Conservation (phyloP, 2,113 vertebrate genomes). For the Synchiropus splendidus region DNA sequence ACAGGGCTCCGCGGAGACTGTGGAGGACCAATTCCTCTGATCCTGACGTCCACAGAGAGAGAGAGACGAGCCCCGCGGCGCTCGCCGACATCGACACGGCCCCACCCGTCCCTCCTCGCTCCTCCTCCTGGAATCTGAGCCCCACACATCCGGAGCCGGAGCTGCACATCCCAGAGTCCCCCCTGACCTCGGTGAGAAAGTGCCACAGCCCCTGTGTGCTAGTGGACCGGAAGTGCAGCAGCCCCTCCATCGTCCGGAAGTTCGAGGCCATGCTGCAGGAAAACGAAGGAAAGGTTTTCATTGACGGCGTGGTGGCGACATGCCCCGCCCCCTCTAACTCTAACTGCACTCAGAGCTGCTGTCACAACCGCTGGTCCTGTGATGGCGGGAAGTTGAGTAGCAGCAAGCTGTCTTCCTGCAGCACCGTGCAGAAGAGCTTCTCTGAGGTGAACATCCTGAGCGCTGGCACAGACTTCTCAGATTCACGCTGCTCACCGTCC, state of each 20-base stretch:
- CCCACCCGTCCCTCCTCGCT: constrained; percentile 79
- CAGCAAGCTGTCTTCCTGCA: constrained; percentile 54
- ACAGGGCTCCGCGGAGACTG: constrained; percentile 8
- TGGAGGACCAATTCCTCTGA: constrained; percentile 33
- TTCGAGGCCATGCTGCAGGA: constrained; percentile 59
- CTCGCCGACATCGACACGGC: constrained; percentile 51
- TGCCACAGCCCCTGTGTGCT: constrained; percentile 47
- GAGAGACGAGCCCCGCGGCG: constrained; percentile 23
- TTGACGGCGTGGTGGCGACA: constrained; percentile 40
- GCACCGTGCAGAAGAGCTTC: constrained; percentile 71
- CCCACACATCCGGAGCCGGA: constrained; percentile 58
- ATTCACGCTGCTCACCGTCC: constrained; percentile 19
- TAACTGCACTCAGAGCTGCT: constrained; percentile 63
- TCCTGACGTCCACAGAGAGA: constrained; percentile 21
- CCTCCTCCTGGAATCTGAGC: constrained; percentile 79
- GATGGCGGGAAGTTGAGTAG: constrained; percentile 62
- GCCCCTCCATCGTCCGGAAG: constrained; percentile 60
- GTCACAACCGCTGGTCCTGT: constrained; percentile 72
- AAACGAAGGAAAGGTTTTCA: constrained; percentile 66
- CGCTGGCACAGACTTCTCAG: constrained; percentile 40
- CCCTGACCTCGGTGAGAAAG: constrained; percentile 36
- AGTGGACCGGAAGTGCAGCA: constrained; percentile 49
- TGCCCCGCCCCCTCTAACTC: constrained; percentile 46
- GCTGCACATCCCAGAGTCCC: constrained; percentile 54
- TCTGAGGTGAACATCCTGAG: constrained; percentile 68